Percentiles rank a stretch among this genome's conserved stretches.
These are phyloP conservation scores for Acromyrmex heyeri DNA, from an alignment of 1,140 invertebrate genomes.

Conservation along the genomic window DNA sequence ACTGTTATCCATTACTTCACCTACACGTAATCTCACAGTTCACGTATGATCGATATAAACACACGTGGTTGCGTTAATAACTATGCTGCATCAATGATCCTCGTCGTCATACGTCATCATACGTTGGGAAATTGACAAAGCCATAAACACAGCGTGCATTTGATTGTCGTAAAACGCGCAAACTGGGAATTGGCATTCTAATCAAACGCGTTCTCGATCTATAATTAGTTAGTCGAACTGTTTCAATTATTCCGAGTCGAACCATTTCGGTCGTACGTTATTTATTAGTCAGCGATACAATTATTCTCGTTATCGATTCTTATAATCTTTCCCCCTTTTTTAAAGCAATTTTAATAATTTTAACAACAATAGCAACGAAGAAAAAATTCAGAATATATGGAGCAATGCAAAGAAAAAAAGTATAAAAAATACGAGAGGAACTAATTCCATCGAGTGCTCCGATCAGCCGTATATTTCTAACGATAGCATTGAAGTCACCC, in stretches of 20 bases:
- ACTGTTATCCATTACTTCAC: background rate
- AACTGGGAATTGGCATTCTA: conserved; percentile 29
- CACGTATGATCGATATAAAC: background rate
- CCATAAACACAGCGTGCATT: conserved; percentile 4
- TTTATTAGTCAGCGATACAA: conserved; percentile 8
- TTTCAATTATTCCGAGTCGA: conserved; percentile 4
- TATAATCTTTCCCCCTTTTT: background rate
- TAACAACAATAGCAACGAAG: background rate
- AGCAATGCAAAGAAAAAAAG: background rate
- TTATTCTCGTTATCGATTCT: background rate
- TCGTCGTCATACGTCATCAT: conserved; percentile 17
- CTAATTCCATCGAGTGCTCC: conserved; percentile 48
- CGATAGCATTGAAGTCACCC: conserved; percentile 30
- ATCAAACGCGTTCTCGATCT: conserved; percentile 20
- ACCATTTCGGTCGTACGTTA: background rate
- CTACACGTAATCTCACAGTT: conserved; percentile 6
- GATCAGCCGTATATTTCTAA: conserved; percentile 36
- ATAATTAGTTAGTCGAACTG: background rate
- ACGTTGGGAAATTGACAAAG: conserved; percentile 25
- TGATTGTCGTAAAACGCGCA: conserved; percentile 43
- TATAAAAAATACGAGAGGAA: background rate
- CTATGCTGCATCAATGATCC: background rate
- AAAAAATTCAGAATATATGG: background rate
- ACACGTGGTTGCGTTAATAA: conserved; percentile 8
- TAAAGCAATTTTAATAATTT: background rate